Evolutionary conservation across 1,140 invertebrate species (phyloP).

Genomic region (Drosophila parabipectinata): DNA sequence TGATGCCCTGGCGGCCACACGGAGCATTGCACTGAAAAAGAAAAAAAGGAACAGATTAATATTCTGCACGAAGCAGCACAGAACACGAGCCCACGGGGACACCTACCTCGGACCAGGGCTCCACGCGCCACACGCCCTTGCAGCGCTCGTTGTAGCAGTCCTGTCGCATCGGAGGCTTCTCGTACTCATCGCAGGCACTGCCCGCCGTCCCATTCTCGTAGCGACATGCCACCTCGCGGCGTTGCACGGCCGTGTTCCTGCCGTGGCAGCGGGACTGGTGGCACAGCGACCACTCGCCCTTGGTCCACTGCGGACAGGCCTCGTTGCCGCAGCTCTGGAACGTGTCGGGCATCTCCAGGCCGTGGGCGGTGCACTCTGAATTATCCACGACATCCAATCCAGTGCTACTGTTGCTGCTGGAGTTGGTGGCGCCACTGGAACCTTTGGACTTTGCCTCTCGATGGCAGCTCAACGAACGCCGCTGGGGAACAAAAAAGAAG

Average conservation of each 20-base stretch:
- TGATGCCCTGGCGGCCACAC: slow-evolving; percentile 89
- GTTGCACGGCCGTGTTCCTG: slow-evolving; percentile 92
- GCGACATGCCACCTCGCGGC: slow-evolving; percentile 89
- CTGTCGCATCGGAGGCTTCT: slow-evolving; percentile 88
- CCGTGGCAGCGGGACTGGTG: slow-evolving; percentile 90
- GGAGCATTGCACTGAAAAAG: slow-evolving; percentile 89
- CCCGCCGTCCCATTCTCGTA: slow-evolving; percentile 87
- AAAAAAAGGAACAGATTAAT: slow-evolving; percentile 13
- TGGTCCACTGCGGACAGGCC: slow-evolving; percentile 90
- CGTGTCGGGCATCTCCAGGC: slow-evolving; percentile 87
- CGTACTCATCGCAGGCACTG: slow-evolving; percentile 87
- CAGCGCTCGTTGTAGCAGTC: slow-evolving; percentile 92
- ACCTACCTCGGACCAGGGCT: slow-evolving; percentile 94
- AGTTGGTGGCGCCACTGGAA: slow-evolving; percentile 1
- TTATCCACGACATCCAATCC: slow-evolving; percentile 85
- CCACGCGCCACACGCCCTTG: slow-evolving; percentile 92
- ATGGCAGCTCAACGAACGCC: slow-evolving; percentile 62
- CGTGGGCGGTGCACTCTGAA: slow-evolving; percentile 89
- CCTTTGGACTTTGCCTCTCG: slow-evolving; percentile 70
- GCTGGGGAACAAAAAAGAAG: slow-evolving; percentile 41
- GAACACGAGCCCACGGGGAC: slow-evolving; percentile 34
- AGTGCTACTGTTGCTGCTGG: not conserved
- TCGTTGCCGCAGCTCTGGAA: slow-evolving; percentile 89
- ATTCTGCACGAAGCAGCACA: slow-evolving; percentile 27
- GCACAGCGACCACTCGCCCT: slow-evolving; percentile 89